A percentile compares a stretch with the other conserved stretches of the same genome.
These are phyloP conservation scores for Rhegmatorhina hoffmannsi DNA, from an alignment of 2,113 vertebrate genomes.

Conservation along the genomic window DNA sequence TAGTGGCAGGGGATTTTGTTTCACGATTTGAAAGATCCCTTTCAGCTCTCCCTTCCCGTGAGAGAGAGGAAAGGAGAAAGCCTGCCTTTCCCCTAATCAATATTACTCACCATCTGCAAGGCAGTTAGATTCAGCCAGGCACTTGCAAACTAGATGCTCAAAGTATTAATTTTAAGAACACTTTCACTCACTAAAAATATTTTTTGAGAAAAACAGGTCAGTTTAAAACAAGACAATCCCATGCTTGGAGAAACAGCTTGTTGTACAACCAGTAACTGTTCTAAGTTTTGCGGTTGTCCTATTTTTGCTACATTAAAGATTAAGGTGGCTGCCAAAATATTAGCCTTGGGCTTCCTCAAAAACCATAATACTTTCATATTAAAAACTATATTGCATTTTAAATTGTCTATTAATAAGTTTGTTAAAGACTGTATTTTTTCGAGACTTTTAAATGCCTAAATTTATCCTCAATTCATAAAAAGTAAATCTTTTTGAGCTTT, in stretches of 20 bases:
- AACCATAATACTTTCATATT: not conserved
- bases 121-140: not conserved
- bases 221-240: not conserved
- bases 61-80: not conserved
- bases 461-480: not conserved
- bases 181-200: not conserved
- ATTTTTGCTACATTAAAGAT: not conserved
- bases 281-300: not conserved
- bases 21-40: not conserved
- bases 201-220: not conserved
- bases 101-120: not conserved
- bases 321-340: not conserved
- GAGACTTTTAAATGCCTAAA: not conserved
- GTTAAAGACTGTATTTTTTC: not conserved
- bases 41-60: not conserved
- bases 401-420: not conserved
- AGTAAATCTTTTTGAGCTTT: not conserved
- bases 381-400: not conserved
- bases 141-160: not conserved
- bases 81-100: not conserved
- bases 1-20: not conserved
- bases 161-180: not conserved
- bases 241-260: not conserved
- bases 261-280: not conserved
- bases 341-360: not conserved